Conservation (phyloP, 53 echinoderm and acorn worm genomes). For the Stichopus horrens region DNA sequence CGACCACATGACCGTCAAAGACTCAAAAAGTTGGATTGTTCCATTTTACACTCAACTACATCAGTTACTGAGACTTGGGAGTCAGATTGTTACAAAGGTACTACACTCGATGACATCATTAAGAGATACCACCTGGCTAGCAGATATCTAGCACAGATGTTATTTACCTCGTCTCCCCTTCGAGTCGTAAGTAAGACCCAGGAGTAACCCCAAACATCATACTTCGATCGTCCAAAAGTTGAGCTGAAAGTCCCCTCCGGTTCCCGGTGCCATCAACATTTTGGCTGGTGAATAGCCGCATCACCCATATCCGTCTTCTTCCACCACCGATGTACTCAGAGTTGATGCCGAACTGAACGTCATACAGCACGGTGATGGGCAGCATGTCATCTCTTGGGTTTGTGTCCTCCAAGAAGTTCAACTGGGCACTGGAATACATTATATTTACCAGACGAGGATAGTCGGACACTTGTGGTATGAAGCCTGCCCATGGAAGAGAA, state of each 20-base stretch:
- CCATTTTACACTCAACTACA: too few relatives aligned
- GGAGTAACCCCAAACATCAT: background rate
- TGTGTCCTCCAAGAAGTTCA: background rate
- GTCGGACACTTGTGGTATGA: too few relatives aligned
- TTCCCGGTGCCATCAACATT: conserved; percentile 7
- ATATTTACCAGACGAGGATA: too few relatives aligned
- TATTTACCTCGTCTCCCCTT: background rate
- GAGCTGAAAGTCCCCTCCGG: background rate
- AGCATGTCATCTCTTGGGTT: background rate
- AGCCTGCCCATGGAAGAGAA: too few relatives aligned
- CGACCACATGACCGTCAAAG: too few relatives aligned
- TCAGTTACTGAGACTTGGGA: too few relatives aligned
- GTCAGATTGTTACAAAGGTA: too few relatives aligned
- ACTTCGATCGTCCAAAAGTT: background rate
- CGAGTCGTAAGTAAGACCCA: background rate
- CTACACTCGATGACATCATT: too few relatives aligned
- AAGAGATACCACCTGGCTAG: too few relatives aligned
- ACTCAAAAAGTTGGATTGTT: too few relatives aligned
- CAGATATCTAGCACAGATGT: too few relatives aligned
- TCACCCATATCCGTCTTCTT: background rate
- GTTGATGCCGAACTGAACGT: background rate
- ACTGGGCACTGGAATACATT: too few relatives aligned
- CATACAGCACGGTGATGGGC: background rate
- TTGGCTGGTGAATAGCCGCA: background rate
- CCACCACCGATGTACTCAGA: background rate